These are phyloP conservation scores for Elegia similella DNA, from an alignment of 2,888 invertebrate genomes.

Conservation along the genomic window DNA sequence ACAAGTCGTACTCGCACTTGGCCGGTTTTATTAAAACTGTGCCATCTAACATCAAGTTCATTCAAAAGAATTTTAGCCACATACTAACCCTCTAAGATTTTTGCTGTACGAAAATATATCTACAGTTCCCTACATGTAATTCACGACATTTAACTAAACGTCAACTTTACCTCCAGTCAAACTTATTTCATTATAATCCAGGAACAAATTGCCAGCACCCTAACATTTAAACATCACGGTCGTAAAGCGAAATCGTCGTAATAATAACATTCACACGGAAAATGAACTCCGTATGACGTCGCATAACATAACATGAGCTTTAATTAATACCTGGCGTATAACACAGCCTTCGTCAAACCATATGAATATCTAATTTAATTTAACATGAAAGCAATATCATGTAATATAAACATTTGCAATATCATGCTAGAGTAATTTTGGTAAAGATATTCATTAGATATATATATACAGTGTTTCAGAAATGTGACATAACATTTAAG, in stretches of 20 bases:
- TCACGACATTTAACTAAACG: too few species aligned
- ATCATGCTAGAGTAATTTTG: background rate
- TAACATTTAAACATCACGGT: background rate
- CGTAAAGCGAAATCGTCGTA: constrained; percentile 13
- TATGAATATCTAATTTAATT: constrained; percentile 70
- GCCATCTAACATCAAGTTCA: too few species aligned
- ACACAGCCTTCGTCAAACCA: constrained; percentile 52
- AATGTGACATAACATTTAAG: too few species aligned
- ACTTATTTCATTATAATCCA: background rate
- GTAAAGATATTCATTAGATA: too few species aligned
- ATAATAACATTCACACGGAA: constrained; percentile 22
- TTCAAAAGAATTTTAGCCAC: too few species aligned
- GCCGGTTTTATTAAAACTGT: too few species aligned
- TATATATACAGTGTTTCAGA: too few species aligned
- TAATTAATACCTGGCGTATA: constrained; percentile 48
- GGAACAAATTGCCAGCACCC: background rate
- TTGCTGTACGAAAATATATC: too few species aligned
- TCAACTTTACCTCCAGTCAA: background rate
- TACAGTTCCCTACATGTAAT: too few species aligned
- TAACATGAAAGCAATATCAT: constrained; percentile 69
- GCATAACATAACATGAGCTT: constrained; percentile 27
- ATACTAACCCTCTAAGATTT: too few species aligned
- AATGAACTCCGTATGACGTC: constrained; percentile 37
- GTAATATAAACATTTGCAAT: constrained; percentile 48
- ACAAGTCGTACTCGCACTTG: too few species aligned